phyloP scores from a whole-genome alignment of 2,797 vertebrate genomes.

The Danio tinwini region DNA sequence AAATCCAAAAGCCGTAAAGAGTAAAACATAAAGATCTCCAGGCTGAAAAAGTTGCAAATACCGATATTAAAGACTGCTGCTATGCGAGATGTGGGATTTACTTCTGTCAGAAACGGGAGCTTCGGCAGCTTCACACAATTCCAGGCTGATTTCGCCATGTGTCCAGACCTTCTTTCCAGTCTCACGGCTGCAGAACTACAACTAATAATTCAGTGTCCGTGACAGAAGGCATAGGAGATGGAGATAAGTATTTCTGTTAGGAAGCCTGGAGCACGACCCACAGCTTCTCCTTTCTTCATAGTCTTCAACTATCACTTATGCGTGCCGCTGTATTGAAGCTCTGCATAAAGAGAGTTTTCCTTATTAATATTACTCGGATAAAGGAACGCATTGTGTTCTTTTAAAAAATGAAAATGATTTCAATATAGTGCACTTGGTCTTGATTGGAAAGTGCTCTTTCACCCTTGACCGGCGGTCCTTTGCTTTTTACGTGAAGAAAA shows the following conservation, averaged over 20 bases:
- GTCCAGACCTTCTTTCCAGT: conserved; percentile 24
- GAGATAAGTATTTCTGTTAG: conserved; percentile 14
- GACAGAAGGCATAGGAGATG: conserved; percentile 26
- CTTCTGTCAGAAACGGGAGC: conserved; percentile 17
- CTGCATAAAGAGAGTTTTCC: background rate
- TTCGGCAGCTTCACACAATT: conserved; percentile 11
- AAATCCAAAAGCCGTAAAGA: conserved; percentile 21
- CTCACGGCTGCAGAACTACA: conserved; percentile 14
- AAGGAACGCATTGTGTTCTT: conserved; percentile 1
- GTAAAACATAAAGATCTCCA: conserved; percentile 25
- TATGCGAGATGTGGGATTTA: conserved; percentile 3
- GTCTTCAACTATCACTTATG: conserved; percentile 31
- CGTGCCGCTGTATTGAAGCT: background rate
- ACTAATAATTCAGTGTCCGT: conserved; percentile 23
- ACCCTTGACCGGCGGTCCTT: background rate
- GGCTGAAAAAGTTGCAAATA: background rate
- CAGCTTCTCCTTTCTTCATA: conserved; percentile 20
- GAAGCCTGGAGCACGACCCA: conserved; percentile 24
- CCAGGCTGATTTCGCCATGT: conserved; percentile 20
- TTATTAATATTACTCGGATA: conserved; percentile 29
- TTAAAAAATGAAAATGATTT: conserved; percentile 3
- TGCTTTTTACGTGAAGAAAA: background rate
- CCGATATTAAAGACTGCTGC: conserved; percentile 21
- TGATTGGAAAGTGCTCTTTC: conserved; percentile 13
- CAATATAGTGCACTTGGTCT: conserved; percentile 1